These are phyloP conservation scores for Ochropleura plecta DNA, from an alignment of 2,888 invertebrate genomes.

Conservation along the genomic window DNA sequence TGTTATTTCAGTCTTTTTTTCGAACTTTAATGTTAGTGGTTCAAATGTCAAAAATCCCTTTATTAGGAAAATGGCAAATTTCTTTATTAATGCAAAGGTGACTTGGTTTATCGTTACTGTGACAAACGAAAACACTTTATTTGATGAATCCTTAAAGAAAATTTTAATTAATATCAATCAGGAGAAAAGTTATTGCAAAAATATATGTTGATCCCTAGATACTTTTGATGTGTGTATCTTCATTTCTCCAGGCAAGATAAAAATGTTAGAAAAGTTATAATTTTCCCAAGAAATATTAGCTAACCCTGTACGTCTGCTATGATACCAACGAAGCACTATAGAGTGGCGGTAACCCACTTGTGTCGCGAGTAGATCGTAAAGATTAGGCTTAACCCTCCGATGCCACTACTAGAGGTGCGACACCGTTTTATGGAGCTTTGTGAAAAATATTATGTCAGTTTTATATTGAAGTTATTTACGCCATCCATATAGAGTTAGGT, in stretches of 20 bases:
- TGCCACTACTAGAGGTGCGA: conserved; percentile 29
- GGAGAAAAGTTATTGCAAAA: no score
- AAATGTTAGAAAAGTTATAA: not conserved
- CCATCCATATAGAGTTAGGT: not conserved
- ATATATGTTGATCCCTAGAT: no score
- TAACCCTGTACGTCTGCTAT: conserved; percentile 47
- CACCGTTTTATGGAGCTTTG: conserved; percentile 29
- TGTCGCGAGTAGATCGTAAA: conserved; percentile 57
- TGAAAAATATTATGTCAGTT: conserved; percentile 21
- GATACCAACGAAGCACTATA: conserved; percentile 49
- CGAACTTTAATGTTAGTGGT: no score
- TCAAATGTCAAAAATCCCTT: no score
- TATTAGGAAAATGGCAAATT: no score
- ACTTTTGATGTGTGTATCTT: no score
- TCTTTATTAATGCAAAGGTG: no score
- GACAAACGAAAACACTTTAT: no score
- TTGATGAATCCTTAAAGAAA: no score
- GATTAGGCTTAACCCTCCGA: conserved; percentile 50
- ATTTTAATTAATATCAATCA: no score
- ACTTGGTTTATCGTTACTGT: no score
- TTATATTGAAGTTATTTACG: conserved; percentile 25
- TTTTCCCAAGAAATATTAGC: not conserved
- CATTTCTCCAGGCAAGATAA: not conserved
- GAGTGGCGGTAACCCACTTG: conserved; percentile 44
- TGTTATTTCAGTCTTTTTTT: no score